Evolutionary conservation across 2,113 vertebrate species (phyloP).

Genomic region (Lipophrys pholis): DNA sequence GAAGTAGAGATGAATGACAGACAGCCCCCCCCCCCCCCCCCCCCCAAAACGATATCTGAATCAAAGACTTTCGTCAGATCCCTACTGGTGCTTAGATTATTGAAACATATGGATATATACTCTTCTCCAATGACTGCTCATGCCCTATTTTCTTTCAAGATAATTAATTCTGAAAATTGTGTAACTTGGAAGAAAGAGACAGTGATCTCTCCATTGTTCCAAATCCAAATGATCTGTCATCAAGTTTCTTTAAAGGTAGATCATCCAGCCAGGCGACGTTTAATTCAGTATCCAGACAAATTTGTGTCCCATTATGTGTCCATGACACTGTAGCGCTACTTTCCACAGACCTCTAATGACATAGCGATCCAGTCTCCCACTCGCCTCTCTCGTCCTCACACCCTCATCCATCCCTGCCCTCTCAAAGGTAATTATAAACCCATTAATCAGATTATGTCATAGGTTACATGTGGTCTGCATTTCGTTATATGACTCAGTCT

Average conservation of each 20-base stretch:
- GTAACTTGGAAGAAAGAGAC: constrained; percentile 23
- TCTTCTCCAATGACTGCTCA: constrained; percentile 26
- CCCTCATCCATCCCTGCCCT: constrained; percentile 45
- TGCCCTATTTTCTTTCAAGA: constrained; percentile 45
- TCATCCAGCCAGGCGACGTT: constrained; percentile 42
- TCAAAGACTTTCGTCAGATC: constrained; percentile 48
- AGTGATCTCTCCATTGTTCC: constrained; percentile 22
- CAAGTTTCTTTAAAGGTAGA: constrained; percentile 34
- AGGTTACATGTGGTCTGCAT: constrained; percentile 83
- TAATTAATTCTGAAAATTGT: constrained; percentile 52
- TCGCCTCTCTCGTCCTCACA: constrained; percentile 41
- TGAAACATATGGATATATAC: constrained; percentile 61
- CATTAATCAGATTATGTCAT: constrained; percentile 86
- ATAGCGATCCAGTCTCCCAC: constrained; percentile 34
- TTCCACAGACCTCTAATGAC: constrained; percentile 59
- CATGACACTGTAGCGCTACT: constrained; percentile 50
- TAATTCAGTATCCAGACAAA: constrained; percentile 43
- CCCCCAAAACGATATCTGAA: constrained; percentile 47
- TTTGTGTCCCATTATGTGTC: constrained; percentile 41
- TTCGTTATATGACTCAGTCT: constrained; percentile 80
- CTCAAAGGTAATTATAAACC: constrained; percentile 81
- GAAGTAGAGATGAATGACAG: constrained; percentile 58
- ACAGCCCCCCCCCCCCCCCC: constrained; percentile 32
- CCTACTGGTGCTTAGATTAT: constrained; percentile 40
- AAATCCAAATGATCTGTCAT: constrained; percentile 41